These are phyloP conservation scores for Quadroppia sp. DNA, from an alignment of 2,888 invertebrate species.

Conservation along the genomic window DNA sequence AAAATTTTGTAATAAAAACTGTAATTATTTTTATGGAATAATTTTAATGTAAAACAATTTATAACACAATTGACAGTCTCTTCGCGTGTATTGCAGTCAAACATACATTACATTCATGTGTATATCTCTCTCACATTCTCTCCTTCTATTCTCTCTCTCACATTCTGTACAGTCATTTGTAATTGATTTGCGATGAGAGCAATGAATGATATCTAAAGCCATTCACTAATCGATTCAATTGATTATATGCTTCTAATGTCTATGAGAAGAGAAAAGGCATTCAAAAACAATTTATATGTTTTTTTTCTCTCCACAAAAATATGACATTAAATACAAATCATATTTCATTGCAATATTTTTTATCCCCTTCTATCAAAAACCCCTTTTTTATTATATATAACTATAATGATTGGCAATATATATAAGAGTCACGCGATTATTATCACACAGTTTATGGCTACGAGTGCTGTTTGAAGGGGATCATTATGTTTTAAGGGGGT, in stretches of 20 bases:
- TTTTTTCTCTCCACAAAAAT: not conserved
- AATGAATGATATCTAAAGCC: not conserved
- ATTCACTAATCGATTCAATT: not conserved
- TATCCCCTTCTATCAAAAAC: too few relatives aligned
- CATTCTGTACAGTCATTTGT: too few relatives aligned
- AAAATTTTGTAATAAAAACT: too few relatives aligned
- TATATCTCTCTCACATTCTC: too few relatives aligned
- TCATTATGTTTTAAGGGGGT: not conserved
- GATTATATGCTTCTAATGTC: not conserved
- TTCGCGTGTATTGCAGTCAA: not conserved
- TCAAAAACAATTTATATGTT: slow-evolving; percentile 14
- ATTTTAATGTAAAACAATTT: too few relatives aligned
- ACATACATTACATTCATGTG: too few relatives aligned
- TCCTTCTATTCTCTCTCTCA: too few relatives aligned
- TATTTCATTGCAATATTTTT: too few relatives aligned
- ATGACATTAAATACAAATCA: slow-evolving; percentile 6
- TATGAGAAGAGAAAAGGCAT: too few relatives aligned
- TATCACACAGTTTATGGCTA: not conserved
- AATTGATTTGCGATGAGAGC: not conserved
- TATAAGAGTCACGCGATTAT: slow-evolving; percentile 9
- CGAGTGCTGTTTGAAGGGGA: not conserved
- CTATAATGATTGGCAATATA: not conserved
- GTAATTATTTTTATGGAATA: too few relatives aligned
- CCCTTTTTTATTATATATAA: too few relatives aligned
- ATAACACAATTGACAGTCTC: not conserved